Base-by-base conservation (phyloP, 2,113 vertebrate species). In the Syrmaticus mikado region DNA sequence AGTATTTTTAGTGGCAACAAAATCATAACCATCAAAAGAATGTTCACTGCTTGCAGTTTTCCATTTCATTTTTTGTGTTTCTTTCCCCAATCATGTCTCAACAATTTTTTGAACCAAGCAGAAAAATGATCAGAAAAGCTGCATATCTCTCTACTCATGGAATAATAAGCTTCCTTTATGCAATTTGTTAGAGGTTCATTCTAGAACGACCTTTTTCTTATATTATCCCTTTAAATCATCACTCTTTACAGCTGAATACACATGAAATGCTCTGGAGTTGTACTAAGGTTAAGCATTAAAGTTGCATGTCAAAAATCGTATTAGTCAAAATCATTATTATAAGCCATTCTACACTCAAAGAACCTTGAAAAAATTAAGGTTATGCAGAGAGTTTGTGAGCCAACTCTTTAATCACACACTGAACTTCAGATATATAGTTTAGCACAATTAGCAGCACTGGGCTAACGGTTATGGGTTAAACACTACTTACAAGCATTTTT, bases 311-410 rank as follows among this genome's bases (percentile, higher is more conserved):
- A 98, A 98, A 98, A 98, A 98, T 98, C 94, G 97, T 98, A 98
- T 98, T 98, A 98, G 98, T 98, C 98, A 98, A 98, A 98, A 98
- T 98, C 97, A 98, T 98, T 98, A 98, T 98, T 98, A 98, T 98
- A 98, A 98, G 97, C 97, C 97, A 97, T 98, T 98, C 97, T 97
- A 98, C 97, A 98, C 97, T 97, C 98, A 98, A 97, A 98, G 97
- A 98, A 98, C 98, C 98, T 98, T 98, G 98, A 98, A 98, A 98
- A 98, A 98, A 98, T 98, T 98, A 98, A 98, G 98, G 98, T 98
- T 98, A 98, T 97, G 97, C 97, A 96, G 97, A 97, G 97, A 97
- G 97, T 97, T 97, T 98, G 97, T 96, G 96, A 98, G 97, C 97
- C 97, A 97, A 97, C 93, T 97, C 96, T 97, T 97, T 98, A 97